Evolutionary conservation across 2,888 invertebrate species (phyloP).

Genomic region (Nezara viridula): DNA sequence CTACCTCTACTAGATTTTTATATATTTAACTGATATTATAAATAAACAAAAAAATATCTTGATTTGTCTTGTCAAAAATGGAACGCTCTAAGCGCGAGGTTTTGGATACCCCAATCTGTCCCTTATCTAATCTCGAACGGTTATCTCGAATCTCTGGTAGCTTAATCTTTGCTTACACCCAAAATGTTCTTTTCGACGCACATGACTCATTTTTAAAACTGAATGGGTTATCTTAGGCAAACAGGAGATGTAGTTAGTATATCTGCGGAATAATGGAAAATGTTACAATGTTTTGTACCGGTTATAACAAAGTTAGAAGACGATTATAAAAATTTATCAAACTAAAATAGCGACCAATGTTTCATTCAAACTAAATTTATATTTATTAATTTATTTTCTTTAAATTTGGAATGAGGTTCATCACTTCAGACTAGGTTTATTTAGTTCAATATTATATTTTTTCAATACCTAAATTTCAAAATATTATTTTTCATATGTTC

Average conservation of each 20-base stretch:
- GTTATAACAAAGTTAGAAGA: not conserved
- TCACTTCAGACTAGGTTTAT: no score
- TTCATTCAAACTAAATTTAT: no score
- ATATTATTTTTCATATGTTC: no score
- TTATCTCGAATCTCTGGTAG: not conserved
- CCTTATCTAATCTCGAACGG: not conserved
- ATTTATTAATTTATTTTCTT: no score
- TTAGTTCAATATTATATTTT: no score
- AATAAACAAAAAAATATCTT: no score
- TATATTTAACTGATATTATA: no score
- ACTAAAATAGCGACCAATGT: no score
- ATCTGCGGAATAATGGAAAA: not conserved
- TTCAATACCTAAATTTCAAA: no score
- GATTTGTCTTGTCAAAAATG: not conserved
- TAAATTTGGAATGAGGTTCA: no score
- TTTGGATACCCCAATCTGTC: not conserved
- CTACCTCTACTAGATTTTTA: no score
- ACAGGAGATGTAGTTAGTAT: not conserved
- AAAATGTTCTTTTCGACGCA: not conserved
- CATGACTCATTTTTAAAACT: constrained; percentile 22
- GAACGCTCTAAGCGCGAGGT: not conserved
- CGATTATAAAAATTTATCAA: no score
- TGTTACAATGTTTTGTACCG: not conserved
- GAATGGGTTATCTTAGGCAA: not conserved
- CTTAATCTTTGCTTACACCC: not conserved